Evolutionary conservation across 2,113 vertebrate species (phyloP), one percentile per base, ranked within the genome.

Genomic region (Dasypus novemcinctus): DNA sequence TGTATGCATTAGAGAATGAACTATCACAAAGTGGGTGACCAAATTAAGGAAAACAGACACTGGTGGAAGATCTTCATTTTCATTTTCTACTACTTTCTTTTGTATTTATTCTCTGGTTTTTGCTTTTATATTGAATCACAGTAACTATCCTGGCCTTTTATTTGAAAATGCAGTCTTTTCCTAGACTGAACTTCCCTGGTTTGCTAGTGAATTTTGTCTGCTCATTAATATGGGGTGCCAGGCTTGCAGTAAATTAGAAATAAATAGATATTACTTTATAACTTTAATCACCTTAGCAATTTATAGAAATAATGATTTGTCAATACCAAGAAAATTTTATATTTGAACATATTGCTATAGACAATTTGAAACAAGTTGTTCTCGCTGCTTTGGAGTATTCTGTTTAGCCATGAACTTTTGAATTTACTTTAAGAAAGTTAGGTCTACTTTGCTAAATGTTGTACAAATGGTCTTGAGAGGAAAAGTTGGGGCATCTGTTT

Each of bases 341-440:
- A 71, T 66, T 81, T 93, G 25, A 95, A 94, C 46, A 79, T 17
- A 27, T 57, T 76, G 23, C 23, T 91, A 94, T 79, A 59, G 38
- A 84, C 41, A 90, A 52, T 4, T 38, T 91, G 78, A 93, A 33
- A 82, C 31, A 71, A 78, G 12, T 43, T 3, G 91, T 87, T 84
- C 46, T 87, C 94, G 20, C 38, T 68, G 31, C 38, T 7, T 57
- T 87, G 15, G 5, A 25, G 33, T 74, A 78, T 36, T 94, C n/a
- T 94, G 46, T 79, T 87, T 91, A 74, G 75, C 46, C 23, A 68
- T 29, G 12, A 90, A 4, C 72, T 86, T 94, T 93, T 95, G 82
- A 82, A 93, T 78, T 83, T 92, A 63, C 93, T 61, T 54, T 80
- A 61, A 49, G 64, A 93, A 94, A 85, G 38, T 85, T 86, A 41